Evolutionary conservation across 2,797 vertebrate species (phyloP).

Genomic region (Lates japonicus): DNA sequence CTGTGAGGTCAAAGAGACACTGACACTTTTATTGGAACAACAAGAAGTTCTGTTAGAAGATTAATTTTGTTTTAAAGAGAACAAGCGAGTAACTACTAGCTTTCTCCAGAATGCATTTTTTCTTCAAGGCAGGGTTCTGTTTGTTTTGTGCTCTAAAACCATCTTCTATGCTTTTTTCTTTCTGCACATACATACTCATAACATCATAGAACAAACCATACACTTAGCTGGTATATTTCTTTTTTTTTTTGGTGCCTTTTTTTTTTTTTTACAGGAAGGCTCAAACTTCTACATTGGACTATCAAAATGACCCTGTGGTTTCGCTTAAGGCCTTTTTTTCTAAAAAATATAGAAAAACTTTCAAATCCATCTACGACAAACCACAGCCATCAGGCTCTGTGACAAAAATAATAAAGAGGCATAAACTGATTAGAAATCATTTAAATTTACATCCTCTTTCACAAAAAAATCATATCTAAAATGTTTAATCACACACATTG

Average conservation of each 20-base stretch:
- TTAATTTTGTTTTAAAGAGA: constrained; percentile 5
- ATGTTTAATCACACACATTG: constrained; percentile 27
- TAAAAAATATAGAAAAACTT: constrained; percentile 67
- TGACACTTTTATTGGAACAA: constrained; percentile 13
- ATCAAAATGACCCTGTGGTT: constrained; percentile 65
- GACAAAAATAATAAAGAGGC: constrained; percentile 24
- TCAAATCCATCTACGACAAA: constrained; percentile 34
- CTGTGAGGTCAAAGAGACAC: constrained; percentile 10
- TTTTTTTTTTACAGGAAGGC: constrained; percentile 7
- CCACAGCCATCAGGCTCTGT: constrained; percentile 24
- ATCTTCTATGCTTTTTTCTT: neutral
- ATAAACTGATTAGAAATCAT: constrained; percentile 50
- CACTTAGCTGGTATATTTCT: constrained; percentile 52
- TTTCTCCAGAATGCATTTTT: neutral
- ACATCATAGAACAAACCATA: constrained; percentile 39
- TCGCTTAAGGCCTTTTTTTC: constrained; percentile 32
- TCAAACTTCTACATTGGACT: constrained; percentile 38
- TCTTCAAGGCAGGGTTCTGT: constrained; percentile 1
- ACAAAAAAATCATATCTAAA: constrained; percentile 42
- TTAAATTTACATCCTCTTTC: constrained; percentile 54
- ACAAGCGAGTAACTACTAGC: neutral
- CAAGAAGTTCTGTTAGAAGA: constrained; percentile 16
- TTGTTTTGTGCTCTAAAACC: constrained; percentile 20
- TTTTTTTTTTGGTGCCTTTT: constrained; percentile 48
- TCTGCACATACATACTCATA: constrained; percentile 2